These are phyloP conservation scores for Sphaerophoria rueppellii DNA, from an alignment of 2,888 invertebrate genomes.

Conservation along the genomic window DNA sequence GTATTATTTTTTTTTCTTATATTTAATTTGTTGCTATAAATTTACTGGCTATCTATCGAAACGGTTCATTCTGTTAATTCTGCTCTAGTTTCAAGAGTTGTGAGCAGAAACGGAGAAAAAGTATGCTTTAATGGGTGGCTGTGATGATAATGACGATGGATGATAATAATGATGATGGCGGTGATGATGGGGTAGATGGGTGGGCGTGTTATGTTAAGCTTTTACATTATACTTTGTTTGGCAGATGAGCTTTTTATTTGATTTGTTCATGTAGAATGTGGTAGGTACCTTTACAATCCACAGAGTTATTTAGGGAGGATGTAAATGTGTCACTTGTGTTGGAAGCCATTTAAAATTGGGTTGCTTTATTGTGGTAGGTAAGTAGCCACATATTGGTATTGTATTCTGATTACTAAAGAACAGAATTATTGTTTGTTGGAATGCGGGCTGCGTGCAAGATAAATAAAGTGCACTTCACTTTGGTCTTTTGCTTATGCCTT, in stretches of 20 bases:
- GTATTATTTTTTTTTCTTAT: constrained; percentile 18
- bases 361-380: constrained; percentile 31
- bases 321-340: constrained; percentile 5
- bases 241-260: constrained; percentile 46
- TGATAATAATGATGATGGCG: background rate
- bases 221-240: constrained; percentile 29
- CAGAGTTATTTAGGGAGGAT: constrained; percentile 20
- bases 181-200: background rate
- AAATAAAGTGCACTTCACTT: background rate
- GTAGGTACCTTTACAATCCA: constrained; percentile 64
- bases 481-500: background rate
- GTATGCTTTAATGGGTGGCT: constrained; percentile 22
- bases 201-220: constrained; percentile 35
- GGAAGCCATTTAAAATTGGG: constrained; percentile 23
- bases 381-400: constrained; percentile 32
- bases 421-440: background rate
- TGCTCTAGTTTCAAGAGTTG: constrained; percentile 51
- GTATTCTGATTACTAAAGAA: constrained; percentile 2
- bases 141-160: background rate
- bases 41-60: constrained; percentile 59
- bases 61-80: constrained; percentile 54
- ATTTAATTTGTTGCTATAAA: constrained; percentile 36
- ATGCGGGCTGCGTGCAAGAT: background rate
- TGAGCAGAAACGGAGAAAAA: constrained; percentile 8
- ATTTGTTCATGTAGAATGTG: constrained; percentile 20